Evolutionary conservation across 2,797 vertebrate genomes (phyloP), one percentile per base, ranked within the genome.

Genomic region (Iguana delicatissima): DNA sequence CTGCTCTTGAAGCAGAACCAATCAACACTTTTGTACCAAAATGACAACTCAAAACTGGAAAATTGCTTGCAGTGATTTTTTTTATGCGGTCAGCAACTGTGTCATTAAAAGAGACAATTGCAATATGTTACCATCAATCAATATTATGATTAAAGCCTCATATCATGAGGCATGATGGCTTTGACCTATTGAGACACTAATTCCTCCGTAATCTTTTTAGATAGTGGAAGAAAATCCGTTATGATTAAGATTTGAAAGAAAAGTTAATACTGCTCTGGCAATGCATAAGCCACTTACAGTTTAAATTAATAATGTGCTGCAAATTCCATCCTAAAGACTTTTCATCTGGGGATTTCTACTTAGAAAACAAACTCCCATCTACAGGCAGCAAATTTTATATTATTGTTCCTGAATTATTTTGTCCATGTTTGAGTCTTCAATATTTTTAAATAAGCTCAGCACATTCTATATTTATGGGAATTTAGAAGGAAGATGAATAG

Each of bases 11-110:
- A 95, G 84, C 88, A 95, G 90, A 94, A 91, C 93, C 93, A 93
- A 95, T 94, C 92, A 83, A 92, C 59, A 57, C 93, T 95, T 95
- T 94, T 85, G 91, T 93, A 93, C 93, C 90, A 89, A 95, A 84
- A 91, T 12, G 84, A 55, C 88, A 94, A 93, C 92, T 96, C 80
- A 86, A 92, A 93, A 94, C 87, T 90, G 92, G 96, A 83, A 90
- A 81, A 87, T 82, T 89, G 84, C 87, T 95, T 38, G 0, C 81
- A 91, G 87, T 88, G 91, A 92, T 92, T 94, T 92, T 92, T 20
- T 22, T 20, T n/a, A 57, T 32, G 42, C 90, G 84, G 84, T 84
- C 1, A 86, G 64, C 87, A 62, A 84, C 82, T 91, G 89, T 93
- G 84, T 87, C 89, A 73, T 90, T 90, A 87, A 80, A 93, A 87